A percentile compares a stretch with the other conserved stretches of the same genome.
phyloP scores from a whole-genome alignment of 2,113 vertebrate genomes.

The Ramphastos sulfuratus region DNA sequence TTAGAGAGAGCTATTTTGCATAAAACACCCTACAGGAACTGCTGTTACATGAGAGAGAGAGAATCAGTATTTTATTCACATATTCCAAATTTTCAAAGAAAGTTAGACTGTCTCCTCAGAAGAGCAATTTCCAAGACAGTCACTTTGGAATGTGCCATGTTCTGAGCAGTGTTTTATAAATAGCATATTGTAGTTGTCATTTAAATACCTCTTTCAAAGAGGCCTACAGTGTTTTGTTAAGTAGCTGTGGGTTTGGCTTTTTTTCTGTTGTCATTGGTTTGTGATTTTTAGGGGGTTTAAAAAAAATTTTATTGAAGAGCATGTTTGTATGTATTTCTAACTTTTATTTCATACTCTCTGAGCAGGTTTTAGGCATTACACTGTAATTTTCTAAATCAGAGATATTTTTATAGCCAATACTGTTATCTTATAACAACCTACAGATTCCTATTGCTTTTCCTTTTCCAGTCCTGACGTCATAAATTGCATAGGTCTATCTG shows the following conservation, averaged over 20 bases:
- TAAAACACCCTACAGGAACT: slow-evolving; percentile 21
- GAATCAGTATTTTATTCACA: background rate
- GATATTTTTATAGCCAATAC: background rate
- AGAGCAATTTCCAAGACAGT: slow-evolving; percentile 23
- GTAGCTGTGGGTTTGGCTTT: background rate
- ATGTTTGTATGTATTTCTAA: background rate
- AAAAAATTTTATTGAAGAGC: background rate
- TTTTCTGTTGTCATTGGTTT: background rate
- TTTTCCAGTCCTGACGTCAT: background rate
- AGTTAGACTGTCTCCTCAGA: slow-evolving; percentile 18
- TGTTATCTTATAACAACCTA: background rate
- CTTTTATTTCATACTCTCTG: background rate
- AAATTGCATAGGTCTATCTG: background rate
- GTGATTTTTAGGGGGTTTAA: background rate
- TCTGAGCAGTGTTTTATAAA: slow-evolving; percentile 55
- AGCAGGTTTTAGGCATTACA: background rate
- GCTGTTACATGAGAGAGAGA: background rate
- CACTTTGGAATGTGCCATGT: slow-evolving; percentile 6
- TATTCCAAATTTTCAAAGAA: background rate
- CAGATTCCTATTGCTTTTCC: background rate
- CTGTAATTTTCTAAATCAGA: background rate
- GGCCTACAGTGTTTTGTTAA: background rate
- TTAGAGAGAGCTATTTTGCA: background rate
- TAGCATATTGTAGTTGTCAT: background rate
- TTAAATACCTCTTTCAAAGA: background rate